Evolutionary conservation across 2,888 invertebrate genomes (phyloP), one percentile per base, ranked within the genome.

Genomic region (Pachymerium ferrugineum): DNA sequence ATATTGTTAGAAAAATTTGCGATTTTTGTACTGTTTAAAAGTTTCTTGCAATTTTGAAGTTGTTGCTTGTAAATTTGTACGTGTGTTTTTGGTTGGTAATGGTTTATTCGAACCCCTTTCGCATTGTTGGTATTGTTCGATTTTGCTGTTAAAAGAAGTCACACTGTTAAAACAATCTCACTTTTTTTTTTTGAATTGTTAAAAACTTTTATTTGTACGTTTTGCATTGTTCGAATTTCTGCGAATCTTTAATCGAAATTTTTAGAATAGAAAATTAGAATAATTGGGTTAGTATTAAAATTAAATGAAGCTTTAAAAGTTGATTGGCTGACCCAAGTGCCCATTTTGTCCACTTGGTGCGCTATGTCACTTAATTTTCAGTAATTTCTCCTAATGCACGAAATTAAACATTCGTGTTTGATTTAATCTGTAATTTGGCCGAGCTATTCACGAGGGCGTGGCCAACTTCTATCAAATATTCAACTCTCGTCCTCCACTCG

Each of bases 351-450:
- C 47, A 47, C 47, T 47, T 47, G 47, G 47, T 47, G 68, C 68
- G 70, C 35, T 6, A 33, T 70, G 31, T 22, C 22, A 35, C 70
- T 70, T 70, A 70, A 70, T 70, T 70, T 70, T 70, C 70, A 29
- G 70, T 70, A 70, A 70, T 70, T 70, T 70, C 33, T n/a, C 30
- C 19, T 70, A 70, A 70, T 70, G 70, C 70, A 70, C 33, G n/a
- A 31, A 31, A 70, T 70, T 70, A 70, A 70, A 31, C 70, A 31
- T 35, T 70, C 31, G 70, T 31, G 70, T 70, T 70, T 70, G 70
- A 70, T 70, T 70, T 70, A 70, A 70, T 70, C 70, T 70, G 70
- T 70, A 70, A 70, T 70, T 70, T 70, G 70, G 70, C 30, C 70
- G 35, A 30, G 33, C 31, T 16, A 31, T 70, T 70, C 33, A 22